Evolutionary conservation across 2,113 vertebrate species (phyloP).

Genomic region (Nannobrachium achirus): DNA sequence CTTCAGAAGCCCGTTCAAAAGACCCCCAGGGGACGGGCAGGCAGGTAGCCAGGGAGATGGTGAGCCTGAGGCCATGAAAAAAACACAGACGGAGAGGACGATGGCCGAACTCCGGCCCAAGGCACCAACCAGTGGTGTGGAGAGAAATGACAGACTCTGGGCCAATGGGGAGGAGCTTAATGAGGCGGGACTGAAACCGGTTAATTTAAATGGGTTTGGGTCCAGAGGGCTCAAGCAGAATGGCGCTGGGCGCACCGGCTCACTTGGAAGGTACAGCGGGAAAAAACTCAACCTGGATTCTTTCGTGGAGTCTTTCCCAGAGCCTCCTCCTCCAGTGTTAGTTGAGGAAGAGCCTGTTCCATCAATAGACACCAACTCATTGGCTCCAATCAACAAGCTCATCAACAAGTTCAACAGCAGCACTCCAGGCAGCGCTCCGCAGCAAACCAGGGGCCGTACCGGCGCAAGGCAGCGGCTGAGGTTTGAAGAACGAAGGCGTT

Average conservation of each 20-base stretch:
- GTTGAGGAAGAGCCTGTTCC: conserved; percentile 1
- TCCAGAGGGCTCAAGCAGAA: conserved; percentile 32
- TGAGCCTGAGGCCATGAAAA: conserved; percentile 7
- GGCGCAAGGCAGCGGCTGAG: conserved; percentile 66
- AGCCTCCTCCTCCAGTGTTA: conserved; percentile 20
- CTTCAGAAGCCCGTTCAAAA: conserved; percentile 72
- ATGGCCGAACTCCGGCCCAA: conserved; percentile 43
- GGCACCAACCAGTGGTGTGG: conserved; percentile 13
- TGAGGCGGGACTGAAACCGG: conserved; percentile 72
- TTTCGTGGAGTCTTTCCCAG: conserved; percentile 25
- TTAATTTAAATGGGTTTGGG: conserved; percentile 43
- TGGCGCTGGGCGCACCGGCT: conserved; percentile 36
- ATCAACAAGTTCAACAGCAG: conserved; percentile 87
- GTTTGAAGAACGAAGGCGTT: conserved; percentile 80
- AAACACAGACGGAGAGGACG: conserved; percentile 35
- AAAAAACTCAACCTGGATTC: neutral
- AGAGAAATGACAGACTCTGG: conserved; percentile 26
- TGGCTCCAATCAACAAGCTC: conserved; percentile 89
- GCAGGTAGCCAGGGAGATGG: conserved; percentile 68
- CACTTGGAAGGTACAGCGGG: conserved; percentile 8
- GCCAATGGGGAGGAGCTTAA: conserved; percentile 54
- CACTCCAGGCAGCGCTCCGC: conserved; percentile 51
- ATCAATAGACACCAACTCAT: conserved; percentile 86
- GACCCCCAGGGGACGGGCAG: conserved; percentile 81
- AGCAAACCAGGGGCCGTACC: conserved; percentile 76